Conservation (phyloP, 2,797 vertebrate genomes). For the Decapterus maruadsi region DNA sequence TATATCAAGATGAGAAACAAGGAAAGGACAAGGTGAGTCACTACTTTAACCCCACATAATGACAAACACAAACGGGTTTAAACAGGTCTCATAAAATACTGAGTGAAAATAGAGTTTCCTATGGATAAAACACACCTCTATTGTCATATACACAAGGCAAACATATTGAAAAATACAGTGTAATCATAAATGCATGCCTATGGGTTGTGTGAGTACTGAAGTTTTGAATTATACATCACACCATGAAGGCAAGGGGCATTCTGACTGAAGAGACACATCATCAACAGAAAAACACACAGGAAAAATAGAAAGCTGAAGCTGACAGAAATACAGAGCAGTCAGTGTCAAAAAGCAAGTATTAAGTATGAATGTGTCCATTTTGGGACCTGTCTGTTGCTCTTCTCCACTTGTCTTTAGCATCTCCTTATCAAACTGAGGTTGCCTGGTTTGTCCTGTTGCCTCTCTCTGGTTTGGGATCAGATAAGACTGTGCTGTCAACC, state of each 20-base stretch:
- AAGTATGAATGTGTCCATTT: slow-evolving; percentile 56
- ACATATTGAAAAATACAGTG: slow-evolving; percentile 10
- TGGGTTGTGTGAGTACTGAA: slow-evolving; percentile 12
- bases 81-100: background rate
- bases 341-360: slow-evolving; percentile 33
- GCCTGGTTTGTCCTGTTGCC: slow-evolving; percentile 46
- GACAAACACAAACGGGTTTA: background rate
- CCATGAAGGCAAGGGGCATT: slow-evolving; percentile 22
- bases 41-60: background rate
- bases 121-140: background rate
- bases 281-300: slow-evolving; percentile 29
- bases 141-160: background rate
- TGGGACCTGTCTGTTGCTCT: slow-evolving; percentile 31
- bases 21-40: slow-evolving; percentile 95
- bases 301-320: slow-evolving; percentile 28
- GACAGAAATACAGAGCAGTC: slow-evolving; percentile 26
- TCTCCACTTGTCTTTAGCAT: slow-evolving; percentile 53
- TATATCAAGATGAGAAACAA: slow-evolving; percentile 98
- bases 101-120: background rate
- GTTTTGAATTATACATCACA: slow-evolving; percentile 63
- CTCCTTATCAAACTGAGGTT: slow-evolving; percentile 68
- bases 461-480: slow-evolving; percentile 71
- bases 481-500: slow-evolving; percentile 78
- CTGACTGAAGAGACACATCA: slow-evolving; percentile 12
- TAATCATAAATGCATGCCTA: slow-evolving; percentile 26